These are phyloP conservation scores for Bombus superbus DNA, from an alignment of 1,140 invertebrate genomes.

Conservation along the genomic window DNA sequence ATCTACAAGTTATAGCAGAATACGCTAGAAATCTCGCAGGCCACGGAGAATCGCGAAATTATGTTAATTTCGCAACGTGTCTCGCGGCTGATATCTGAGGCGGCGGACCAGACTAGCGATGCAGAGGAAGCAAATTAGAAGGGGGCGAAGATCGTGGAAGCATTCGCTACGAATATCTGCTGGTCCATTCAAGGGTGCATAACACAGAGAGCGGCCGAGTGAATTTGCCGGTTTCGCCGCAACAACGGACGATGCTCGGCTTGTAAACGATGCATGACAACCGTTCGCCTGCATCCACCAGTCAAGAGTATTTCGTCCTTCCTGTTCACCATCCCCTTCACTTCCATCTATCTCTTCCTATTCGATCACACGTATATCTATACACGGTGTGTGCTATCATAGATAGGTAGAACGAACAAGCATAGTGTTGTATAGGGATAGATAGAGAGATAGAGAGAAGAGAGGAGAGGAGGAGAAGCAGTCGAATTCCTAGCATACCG, in stretches of 20 bases:
- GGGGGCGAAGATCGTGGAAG: constrained; percentile 33
- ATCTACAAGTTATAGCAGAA: neutral
- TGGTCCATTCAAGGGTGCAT: constrained; percentile 56
- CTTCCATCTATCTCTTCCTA: constrained; percentile 41
- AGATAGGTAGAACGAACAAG: constrained; percentile 50
- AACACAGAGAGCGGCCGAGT: constrained; percentile 38
- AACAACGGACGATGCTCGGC: constrained; percentile 68
- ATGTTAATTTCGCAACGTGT: constrained; percentile 44
- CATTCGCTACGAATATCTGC: constrained; percentile 49
- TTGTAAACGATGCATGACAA: constrained; percentile 67
- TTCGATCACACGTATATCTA: constrained; percentile 43
- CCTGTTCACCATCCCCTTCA: constrained; percentile 4
- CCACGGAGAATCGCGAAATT: neutral
- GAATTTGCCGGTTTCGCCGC: constrained; percentile 62
- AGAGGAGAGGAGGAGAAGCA: constrained; percentile 57
- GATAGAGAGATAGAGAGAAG: neutral
- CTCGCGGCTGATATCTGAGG: constrained; percentile 33
- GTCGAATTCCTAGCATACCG: constrained; percentile 78
- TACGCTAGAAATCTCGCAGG: neutral
- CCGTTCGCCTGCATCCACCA: constrained; percentile 52
- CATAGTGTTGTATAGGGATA: neutral
- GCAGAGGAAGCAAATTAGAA: constrained; percentile 11
- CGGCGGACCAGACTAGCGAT: neutral
- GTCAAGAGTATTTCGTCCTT: constrained; percentile 60
- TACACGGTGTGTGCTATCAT: neutral